These are phyloP conservation scores for Callorhinus ursinus DNA, from an alignment of 2,113 vertebrate genomes.

Conservation along the genomic window DNA sequence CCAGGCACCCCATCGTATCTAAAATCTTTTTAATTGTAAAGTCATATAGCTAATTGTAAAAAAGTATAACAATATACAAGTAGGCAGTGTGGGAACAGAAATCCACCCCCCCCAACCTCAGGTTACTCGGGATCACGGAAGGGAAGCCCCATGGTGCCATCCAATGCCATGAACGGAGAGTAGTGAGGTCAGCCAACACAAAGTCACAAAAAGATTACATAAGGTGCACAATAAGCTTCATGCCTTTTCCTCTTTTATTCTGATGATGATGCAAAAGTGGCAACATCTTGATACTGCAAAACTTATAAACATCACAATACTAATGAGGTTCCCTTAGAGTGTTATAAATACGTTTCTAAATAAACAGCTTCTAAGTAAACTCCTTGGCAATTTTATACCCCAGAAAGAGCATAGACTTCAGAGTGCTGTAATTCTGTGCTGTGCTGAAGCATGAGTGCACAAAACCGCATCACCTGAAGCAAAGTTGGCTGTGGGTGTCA, in stretches of 20 bases:
- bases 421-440: not conserved
- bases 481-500: not conserved
- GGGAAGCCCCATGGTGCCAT: not conserved
- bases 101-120: accelerated
- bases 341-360: not conserved
- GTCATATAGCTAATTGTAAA: not conserved
- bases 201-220: not conserved
- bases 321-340: not conserved
- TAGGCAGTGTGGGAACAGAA: not conserved
- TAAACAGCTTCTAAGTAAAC: not conserved
- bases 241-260: not conserved
- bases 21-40: conserved; percentile 4
- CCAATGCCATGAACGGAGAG: not conserved
- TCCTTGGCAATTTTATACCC: not conserved
- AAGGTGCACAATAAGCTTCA: not conserved
- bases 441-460: not conserved
- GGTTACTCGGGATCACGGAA: not conserved
- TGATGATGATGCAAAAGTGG: not conserved
- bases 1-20: not conserved
- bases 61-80: not conserved
- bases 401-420: not conserved
- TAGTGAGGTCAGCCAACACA: too few species aligned
- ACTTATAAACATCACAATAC: not conserved
- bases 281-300: not conserved
- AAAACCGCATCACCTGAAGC: not conserved